These are phyloP conservation scores for Cairina moschata DNA, from an alignment of 2,113 vertebrate species.

Conservation along the genomic window DNA sequence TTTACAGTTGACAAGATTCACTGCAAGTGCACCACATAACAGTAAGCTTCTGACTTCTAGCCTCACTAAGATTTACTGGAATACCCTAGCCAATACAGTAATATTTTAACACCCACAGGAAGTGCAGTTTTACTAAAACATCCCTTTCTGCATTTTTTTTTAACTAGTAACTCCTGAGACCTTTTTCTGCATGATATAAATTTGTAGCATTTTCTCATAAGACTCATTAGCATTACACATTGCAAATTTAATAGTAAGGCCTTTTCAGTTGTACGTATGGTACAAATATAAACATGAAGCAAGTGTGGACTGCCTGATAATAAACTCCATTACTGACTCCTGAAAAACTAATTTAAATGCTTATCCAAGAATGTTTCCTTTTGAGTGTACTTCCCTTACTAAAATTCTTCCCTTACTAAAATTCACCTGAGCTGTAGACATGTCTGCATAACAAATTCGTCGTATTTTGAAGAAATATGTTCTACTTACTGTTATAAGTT, in stretches of 20 bases:
- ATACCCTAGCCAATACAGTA: neutral
- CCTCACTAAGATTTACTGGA: neutral
- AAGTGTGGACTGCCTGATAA: neutral
- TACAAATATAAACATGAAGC: neutral
- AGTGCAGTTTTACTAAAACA: neutral
- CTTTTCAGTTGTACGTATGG: neutral
- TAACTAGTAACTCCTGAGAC: neutral
- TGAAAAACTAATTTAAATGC: neutral
- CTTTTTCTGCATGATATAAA: neutral
- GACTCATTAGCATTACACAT: neutral
- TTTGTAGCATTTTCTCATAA: neutral
- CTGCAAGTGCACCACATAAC: neutral
- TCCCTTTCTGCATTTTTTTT: neutral
- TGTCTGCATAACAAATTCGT: neutral
- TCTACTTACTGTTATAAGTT: neutral
- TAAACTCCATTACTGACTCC: neutral
- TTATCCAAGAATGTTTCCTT: neutral
- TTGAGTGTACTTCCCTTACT: neutral
- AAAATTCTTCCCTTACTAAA: neutral
- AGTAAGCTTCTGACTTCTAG: neutral
- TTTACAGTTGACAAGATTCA: slow-evolving; percentile 32
- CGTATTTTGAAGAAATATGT: neutral
- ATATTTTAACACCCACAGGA: neutral
- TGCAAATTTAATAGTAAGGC: neutral
- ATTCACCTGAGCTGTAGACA: neutral